Percentiles rank a stretch among this genome's conserved stretches.
Conservation (phyloP, 64 coral and sea anemone species). For the Stichodactyla helianthus region DNA sequence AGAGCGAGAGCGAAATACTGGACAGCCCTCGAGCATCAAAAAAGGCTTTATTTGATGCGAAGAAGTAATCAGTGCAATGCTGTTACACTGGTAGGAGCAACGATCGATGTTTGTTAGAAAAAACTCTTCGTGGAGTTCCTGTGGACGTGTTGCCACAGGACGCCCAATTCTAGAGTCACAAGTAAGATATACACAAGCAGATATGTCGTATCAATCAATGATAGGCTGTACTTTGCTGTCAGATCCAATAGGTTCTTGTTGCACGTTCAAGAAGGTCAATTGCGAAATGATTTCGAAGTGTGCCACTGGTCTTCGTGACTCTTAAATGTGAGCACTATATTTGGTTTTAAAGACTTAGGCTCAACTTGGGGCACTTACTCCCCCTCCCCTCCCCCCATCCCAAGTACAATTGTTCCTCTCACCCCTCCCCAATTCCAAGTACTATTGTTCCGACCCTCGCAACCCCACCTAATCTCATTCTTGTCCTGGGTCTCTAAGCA, state of each 20-base stretch:
- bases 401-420: too few relatives aligned
- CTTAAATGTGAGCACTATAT: too few relatives aligned
- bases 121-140: slow-evolving; percentile 15
- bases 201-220: not conserved
- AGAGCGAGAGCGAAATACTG: slow-evolving; percentile 79
- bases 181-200: not conserved
- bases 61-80: not conserved
- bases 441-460: too few relatives aligned
- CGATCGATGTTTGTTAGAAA: not conserved
- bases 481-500: too few relatives aligned
- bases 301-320: too few relatives aligned
- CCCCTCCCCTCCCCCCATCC: too few relatives aligned
- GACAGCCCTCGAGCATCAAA: slow-evolving; percentile 29
- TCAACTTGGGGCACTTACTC: too few relatives aligned
- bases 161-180: slow-evolving; percentile 2
- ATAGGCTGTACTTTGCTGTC: not conserved
- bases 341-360: too few relatives aligned
- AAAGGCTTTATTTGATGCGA: slow-evolving; percentile 3
- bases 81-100: not conserved
- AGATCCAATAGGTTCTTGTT: not conserved
- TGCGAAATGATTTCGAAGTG: not conserved
- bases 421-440: too few relatives aligned
- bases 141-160: not conserved
- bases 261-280: not conserved
- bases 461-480: too few relatives aligned